Evolutionary conservation across 1,140 invertebrate genomes (phyloP).

Genomic region (Geopemphigus sp.): DNA sequence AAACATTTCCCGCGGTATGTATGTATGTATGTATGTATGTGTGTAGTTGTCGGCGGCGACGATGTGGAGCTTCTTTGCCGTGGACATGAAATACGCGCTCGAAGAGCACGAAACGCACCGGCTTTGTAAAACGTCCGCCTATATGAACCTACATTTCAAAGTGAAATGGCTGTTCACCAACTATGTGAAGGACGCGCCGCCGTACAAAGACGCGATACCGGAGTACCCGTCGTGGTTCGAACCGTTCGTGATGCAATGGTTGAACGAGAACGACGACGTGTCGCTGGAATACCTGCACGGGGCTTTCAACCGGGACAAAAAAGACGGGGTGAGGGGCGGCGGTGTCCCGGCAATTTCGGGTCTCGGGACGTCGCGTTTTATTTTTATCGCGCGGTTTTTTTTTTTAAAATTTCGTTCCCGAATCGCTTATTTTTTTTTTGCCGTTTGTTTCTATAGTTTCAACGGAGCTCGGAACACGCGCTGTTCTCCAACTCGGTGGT

Average conservation of each 20-base stretch:
- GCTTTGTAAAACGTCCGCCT: conserved; percentile 94
- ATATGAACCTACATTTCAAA: conserved; percentile 99
- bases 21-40: too few relatives aligned
- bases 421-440: too few relatives aligned
- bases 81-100: conserved; percentile 96
- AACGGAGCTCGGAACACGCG: conserved; percentile 97
- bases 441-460: conserved; percentile 84
- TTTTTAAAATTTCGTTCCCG: too few relatives aligned
- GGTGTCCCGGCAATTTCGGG: too few relatives aligned
- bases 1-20: too few relatives aligned
- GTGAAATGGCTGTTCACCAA: conserved; percentile 98
- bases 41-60: conserved; percentile 88
- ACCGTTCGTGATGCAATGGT: conserved; percentile 99
- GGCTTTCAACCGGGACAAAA: conserved; percentile 97
- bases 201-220: conserved; percentile 79
- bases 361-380: too few relatives aligned
- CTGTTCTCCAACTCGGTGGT: conserved; percentile 99
- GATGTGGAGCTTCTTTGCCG: conserved; percentile 95
- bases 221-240: conserved; percentile 99
- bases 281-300: conserved; percentile 98
- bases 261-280: conserved; percentile 99
- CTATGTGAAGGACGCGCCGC: conserved; percentile 97
- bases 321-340: conserved; percentile 83
- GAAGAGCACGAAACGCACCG: conserved; percentile 97
- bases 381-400: too few relatives aligned